Conservation (phyloP, 2,113 vertebrate species). For the Vicugna pacos region DNA sequence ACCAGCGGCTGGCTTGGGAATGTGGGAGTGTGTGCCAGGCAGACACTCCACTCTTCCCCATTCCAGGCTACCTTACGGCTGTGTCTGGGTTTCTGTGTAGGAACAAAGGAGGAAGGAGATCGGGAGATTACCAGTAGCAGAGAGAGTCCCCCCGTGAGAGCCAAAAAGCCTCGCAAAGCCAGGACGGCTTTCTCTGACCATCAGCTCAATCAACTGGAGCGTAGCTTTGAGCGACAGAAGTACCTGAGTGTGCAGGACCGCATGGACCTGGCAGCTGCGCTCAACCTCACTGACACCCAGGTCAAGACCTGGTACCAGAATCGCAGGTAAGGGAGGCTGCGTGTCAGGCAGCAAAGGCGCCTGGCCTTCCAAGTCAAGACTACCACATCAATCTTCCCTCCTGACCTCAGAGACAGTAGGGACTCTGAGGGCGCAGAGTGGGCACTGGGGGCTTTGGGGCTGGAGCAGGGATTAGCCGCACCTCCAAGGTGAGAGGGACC, state of each 20-base stretch:
- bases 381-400: fast-evolving
- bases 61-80: conserved; percentile 18
- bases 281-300: conserved; percentile 97
- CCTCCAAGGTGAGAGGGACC: neutral
- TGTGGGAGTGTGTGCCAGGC: neutral
- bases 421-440: neutral
- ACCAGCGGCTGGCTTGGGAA: neutral
- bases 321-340: conserved; percentile 89
- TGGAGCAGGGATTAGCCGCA: neutral
- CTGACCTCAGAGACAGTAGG: neutral
- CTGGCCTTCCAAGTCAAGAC: neutral
- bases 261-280: conserved; percentile 98
- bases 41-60: neutral
- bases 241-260: conserved; percentile 99
- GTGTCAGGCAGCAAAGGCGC: neutral
- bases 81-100: conserved; percentile 82
- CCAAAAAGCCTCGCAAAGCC: conserved; percentile 98
- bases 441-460: neutral
- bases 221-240: conserved; percentile 98
- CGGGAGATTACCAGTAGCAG: conserved; percentile 98
- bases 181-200: conserved; percentile 98
- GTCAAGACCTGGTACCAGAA: conserved; percentile 99
- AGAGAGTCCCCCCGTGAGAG: conserved; percentile 95
- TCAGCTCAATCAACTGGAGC: conserved; percentile 98
- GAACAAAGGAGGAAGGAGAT: conserved; percentile 97